Evolutionary conservation across 2,797 vertebrate species (phyloP).

Genomic region (Anguilla pacifica): DNA sequence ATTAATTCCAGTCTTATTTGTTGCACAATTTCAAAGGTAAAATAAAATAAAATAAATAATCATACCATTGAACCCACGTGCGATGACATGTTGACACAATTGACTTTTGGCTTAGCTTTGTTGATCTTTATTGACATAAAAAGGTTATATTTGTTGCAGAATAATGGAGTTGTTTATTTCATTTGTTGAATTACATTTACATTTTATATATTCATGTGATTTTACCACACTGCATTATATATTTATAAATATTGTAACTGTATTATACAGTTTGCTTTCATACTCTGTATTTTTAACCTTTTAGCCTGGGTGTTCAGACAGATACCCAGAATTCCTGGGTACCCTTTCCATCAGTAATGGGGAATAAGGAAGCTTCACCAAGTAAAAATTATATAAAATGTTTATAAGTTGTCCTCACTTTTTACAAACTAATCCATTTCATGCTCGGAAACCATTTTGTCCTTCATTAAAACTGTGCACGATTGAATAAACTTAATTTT

Average conservation of each 20-base stretch:
- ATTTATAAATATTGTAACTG: not conserved
- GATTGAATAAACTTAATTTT: not conserved
- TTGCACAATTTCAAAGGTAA: not conserved
- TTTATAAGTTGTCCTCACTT: not conserved
- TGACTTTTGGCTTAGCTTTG: not conserved
- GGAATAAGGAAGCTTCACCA: not conserved
- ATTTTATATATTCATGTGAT: not conserved
- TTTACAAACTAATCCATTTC: not conserved
- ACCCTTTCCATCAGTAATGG: not conserved
- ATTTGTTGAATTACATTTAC: not conserved
- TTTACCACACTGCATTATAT: not conserved
- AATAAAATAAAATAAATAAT: not conserved
- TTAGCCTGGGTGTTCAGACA: too few species aligned
- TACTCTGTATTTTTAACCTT: not conserved
- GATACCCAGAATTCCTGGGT: not conserved
- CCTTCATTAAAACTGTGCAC: not conserved
- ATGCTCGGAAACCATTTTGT: not conserved
- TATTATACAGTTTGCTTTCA: not conserved
- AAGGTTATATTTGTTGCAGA: not conserved
- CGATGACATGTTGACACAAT: not conserved
- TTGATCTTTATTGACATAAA: not conserved
- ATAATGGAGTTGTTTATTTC: not conserved
- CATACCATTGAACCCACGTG: not conserved
- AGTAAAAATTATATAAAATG: not conserved
- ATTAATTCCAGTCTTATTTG: not conserved